phyloP scores from a whole-genome alignment of 1,140 invertebrate genomes.

The Cherax quadricarinatus region DNA sequence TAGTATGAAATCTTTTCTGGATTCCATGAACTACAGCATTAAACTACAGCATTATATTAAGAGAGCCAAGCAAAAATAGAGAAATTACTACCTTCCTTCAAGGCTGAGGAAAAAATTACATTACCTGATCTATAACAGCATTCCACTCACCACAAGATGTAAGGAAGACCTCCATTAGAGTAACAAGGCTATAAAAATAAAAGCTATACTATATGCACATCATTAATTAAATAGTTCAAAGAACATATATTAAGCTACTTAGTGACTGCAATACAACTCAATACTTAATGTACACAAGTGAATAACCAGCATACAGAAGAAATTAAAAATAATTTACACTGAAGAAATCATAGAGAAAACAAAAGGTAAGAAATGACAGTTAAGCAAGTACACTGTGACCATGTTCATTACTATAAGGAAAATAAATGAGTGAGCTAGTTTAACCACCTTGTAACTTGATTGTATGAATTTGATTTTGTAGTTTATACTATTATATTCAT shows the following conservation, averaged over 20 bases:
- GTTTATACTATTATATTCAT: not conserved
- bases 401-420: not conserved
- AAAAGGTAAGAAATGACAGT: not conserved
- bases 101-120: constrained; percentile 18
- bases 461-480: no score
- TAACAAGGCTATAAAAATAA: constrained; percentile 24
- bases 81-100: constrained; percentile 12
- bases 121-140: constrained; percentile 41
- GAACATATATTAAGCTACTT: not conserved
- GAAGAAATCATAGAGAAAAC: not conserved
- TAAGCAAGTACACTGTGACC: not conserved
- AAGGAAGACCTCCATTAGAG: constrained; percentile 22
- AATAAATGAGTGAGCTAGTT: not conserved
- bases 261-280: not conserved
- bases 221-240: not conserved
- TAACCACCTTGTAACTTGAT: not conserved
- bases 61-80: no score
- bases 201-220: not conserved
- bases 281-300: not conserved
- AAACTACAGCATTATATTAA: no score
- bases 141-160: constrained; percentile 35
- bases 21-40: no score
- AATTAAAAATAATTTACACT: not conserved
- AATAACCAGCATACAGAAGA: not conserved
- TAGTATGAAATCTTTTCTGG: no score